Percentiles rank a stretch among this genome's conserved stretches.
Conservation (phyloP, 2,888 invertebrate species). For the Scelioninae gen. 2 region DNA sequence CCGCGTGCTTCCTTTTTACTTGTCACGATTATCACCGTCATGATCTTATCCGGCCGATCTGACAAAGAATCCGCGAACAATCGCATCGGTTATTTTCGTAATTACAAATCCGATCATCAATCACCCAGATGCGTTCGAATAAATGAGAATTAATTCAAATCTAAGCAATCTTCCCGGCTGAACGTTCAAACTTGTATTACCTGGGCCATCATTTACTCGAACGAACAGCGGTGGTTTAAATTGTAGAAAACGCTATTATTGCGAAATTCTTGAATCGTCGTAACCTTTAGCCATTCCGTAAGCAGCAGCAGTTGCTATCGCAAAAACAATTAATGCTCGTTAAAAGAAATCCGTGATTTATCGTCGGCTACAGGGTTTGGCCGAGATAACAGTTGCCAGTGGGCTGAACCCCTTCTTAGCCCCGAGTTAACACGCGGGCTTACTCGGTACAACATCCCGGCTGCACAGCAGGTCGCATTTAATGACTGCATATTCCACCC, state of each 20-base stretch:
- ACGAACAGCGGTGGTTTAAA: conserved; percentile 51
- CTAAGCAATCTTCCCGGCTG: conserved; percentile 55
- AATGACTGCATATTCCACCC: conserved; percentile 64
- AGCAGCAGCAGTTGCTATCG: conserved; percentile 67
- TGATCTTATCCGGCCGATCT: neutral
- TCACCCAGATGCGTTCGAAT: conserved; percentile 43
- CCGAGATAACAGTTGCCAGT: conserved; percentile 70
- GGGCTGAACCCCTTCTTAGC: conserved; percentile 67
- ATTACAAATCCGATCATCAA: conserved; percentile 54
- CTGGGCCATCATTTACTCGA: conserved; percentile 54
- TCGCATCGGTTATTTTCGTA: conserved; percentile 34
- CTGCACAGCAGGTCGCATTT: conserved; percentile 60
- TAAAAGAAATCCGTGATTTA: conserved; percentile 76
- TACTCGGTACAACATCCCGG: conserved; percentile 62
- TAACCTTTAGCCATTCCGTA: conserved; percentile 57
- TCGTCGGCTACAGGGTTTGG: conserved; percentile 65
- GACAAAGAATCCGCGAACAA: conserved; percentile 6
- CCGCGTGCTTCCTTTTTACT: too few species aligned
- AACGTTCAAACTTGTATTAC: conserved; percentile 59
- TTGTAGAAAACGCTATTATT: conserved; percentile 56
- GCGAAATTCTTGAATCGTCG: conserved; percentile 60
- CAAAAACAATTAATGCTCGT: conserved; percentile 75
- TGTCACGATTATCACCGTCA: neutral
- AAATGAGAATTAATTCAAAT: conserved; percentile 58
- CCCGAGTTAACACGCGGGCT: conserved; percentile 67